Evolutionary conservation across 2,113 vertebrate genomes (phyloP), one percentile per base, ranked within the genome.

Genomic region (Rhagologus leucostigma): DNA sequence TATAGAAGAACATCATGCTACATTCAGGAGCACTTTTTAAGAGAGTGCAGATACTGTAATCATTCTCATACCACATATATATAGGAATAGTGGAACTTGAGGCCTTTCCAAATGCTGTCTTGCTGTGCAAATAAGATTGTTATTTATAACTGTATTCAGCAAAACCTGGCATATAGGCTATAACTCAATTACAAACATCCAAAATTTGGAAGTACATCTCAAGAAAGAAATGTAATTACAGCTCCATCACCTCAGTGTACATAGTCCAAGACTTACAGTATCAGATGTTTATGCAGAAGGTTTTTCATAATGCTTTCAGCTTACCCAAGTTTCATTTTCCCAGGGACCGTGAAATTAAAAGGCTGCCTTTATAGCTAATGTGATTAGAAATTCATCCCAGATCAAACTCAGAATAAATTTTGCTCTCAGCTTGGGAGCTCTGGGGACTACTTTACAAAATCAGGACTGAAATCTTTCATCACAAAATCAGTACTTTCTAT

Each of bases 191-290:
- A 78, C 41, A 70, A 57, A 70, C 14, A 65, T 50, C 16, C 33
- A 47, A 52, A 85, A 60, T 69, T 80, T 77, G 50, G 53, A 95
- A 91, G 29, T 18, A 64, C 26, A 49, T 52, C 55, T 63, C 50
- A n/a, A 96, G 71, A 93, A 91, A 83, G 42, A 80, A 85, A 86
- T 39, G 20, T 60, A 84, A 86, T 84, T 92, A 75, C 49, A 90
- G 59, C 13, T 81, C 19, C 24, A 5, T 56, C 68, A 55, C 44
- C n/a, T 80, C 56, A 17, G 33, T 55, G 39, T 63, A 84, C 47
- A n/a, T 88, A 68, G 55, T 75, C 60, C 56, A 78, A 93, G 91
- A 57, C 44, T 89, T 81, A 75, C 2, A 81, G 41, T 44, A 63
- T 87, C 71, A 56, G 59, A 86, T 64, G 19, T 47, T 93, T 77